Conservation (phyloP, 2,797 vertebrate species). For the Telmatherina bonti region DNA sequence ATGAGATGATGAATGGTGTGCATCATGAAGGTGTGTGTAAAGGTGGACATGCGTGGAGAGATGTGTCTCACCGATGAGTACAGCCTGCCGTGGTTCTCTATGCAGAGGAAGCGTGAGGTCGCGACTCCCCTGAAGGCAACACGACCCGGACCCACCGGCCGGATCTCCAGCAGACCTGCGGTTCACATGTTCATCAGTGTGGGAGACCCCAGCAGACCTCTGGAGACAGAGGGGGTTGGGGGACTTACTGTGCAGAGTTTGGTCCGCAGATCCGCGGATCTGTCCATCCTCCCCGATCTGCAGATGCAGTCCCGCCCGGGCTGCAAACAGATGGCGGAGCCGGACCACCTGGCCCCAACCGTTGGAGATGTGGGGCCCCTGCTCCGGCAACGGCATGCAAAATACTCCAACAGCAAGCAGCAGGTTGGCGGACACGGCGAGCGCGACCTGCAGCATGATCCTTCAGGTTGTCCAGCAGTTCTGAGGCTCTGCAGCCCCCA, state of each 20-base stretch:
- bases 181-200: conserved; percentile 21
- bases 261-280: conserved; percentile 84
- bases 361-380: conserved; percentile 85
- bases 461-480: not conserved
- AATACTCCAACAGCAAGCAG: conserved; percentile 61
- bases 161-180: conserved; percentile 92
- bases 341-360: conserved; percentile 91
- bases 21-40: no score
- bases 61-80: conserved; percentile 85
- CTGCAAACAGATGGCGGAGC: conserved; percentile 89
- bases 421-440: conserved; percentile 59
- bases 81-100: conserved; percentile 86
- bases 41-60: no score
- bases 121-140: conserved; percentile 91
- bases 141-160: conserved; percentile 86
- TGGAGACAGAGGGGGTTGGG: not conserved
- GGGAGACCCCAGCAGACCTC: not conserved
- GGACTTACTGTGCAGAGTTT: conserved; percentile 89
- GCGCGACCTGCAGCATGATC: conserved; percentile 55
- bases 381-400: conserved; percentile 81
- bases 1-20: no score
- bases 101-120: conserved; percentile 90
- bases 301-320: conserved; percentile 87
- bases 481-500: no score
- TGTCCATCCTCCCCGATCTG: conserved; percentile 86